These are phyloP conservation scores for Hydractinia echinata DNA, from an alignment of 30 jellyfish, hydroid and myxozoan species.

Conservation along the genomic window DNA sequence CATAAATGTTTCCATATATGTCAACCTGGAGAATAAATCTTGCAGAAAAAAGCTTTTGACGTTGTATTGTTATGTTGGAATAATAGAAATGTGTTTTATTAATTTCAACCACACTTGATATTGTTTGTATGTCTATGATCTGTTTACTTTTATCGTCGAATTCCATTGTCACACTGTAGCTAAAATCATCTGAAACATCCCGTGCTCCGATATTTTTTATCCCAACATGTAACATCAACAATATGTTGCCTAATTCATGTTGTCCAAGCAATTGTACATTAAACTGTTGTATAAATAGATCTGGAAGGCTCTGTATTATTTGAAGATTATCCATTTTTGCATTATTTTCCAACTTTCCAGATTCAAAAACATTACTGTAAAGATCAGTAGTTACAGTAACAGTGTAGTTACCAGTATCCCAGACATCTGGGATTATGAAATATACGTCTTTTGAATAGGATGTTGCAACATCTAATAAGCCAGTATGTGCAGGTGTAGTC, in stretches of 20 bases:
- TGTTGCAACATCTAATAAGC: background rate
- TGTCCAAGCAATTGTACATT: too few species aligned
- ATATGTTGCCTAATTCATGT: too few species aligned
- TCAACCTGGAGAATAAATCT: background rate
- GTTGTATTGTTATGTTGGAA: too few species aligned
- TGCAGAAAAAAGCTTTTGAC: background rate
- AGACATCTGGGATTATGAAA: slow-evolving; percentile 26
- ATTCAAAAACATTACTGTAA: slow-evolving; percentile 17
- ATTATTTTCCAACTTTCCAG: slow-evolving; percentile 9
- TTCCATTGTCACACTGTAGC: too few species aligned
- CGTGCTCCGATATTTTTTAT: too few species aligned
- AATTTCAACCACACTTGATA: too few species aligned
- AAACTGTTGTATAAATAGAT: too few species aligned
- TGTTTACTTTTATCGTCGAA: too few species aligned
- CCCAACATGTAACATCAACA: too few species aligned
- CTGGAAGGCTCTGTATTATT: slow-evolving; percentile 26
- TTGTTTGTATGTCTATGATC: too few species aligned
- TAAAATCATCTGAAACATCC: too few species aligned
- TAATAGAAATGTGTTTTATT: too few species aligned
- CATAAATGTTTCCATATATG: background rate
- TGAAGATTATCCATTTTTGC: background rate
- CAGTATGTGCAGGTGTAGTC: background rate
- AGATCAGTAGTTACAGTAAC: slow-evolving; percentile 29
- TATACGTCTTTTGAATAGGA: background rate
- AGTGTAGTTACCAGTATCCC: slow-evolving; percentile 18